These are phyloP conservation scores for Malacosoma neustria DNA, from an alignment of 2,888 invertebrate species.

Conservation along the genomic window DNA sequence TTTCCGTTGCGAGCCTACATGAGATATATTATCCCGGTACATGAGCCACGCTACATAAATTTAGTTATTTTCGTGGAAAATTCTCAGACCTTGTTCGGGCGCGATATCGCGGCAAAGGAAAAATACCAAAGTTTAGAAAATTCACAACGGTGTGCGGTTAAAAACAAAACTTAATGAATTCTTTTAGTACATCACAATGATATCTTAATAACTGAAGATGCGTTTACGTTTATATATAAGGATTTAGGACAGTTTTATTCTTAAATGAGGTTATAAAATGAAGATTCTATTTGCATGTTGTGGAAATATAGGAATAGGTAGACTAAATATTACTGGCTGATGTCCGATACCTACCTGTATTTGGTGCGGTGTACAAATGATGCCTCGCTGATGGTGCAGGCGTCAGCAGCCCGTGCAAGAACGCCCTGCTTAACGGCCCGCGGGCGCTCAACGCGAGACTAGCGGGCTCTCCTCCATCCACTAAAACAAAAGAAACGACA, in stretches of 20 bases:
- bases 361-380: slow-evolving; percentile 77
- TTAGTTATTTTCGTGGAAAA: not conserved
- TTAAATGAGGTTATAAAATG: too few relatives aligned
- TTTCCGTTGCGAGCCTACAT: not conserved
- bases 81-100: not conserved
- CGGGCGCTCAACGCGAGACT: slow-evolving; percentile 71
- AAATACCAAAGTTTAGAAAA: too few relatives aligned
- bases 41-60: not conserved
- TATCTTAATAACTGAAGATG: too few relatives aligned
- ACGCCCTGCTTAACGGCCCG: slow-evolving; percentile 58
- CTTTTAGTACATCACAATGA: too few relatives aligned
- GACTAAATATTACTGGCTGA: too few relatives aligned
- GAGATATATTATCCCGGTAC: not conserved
- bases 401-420: slow-evolving; percentile 79
- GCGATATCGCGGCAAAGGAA: not conserved
- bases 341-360: slow-evolving; percentile 77
- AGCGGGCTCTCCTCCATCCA: slow-evolving; percentile 78
- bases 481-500: slow-evolving; percentile 35
- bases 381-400: slow-evolving; percentile 66
- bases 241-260: too few relatives aligned
- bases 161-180: too few relatives aligned
- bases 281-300: too few relatives aligned
- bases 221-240: too few relatives aligned
- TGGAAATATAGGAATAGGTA: too few relatives aligned
- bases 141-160: too few relatives aligned